Base-by-base conservation (phyloP, 2,113 vertebrate genomes). In the Eclectus roratus region DNA sequence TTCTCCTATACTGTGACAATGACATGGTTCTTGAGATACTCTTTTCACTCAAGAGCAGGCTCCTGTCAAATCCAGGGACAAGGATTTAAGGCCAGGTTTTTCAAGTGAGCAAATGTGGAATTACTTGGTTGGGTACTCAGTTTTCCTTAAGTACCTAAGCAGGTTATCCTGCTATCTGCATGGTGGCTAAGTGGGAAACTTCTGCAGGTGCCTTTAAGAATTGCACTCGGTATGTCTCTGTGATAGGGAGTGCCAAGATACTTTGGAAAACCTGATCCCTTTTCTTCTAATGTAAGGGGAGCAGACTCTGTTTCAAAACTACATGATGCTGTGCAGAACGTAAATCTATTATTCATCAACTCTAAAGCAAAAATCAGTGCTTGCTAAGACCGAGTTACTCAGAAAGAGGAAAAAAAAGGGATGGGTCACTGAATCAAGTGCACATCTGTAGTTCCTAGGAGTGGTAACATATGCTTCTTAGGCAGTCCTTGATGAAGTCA, bases 401-500 rank as follows among this genome's bases (percentile, higher is more conserved):
- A 33, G 28, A 72, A 66, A 21, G 4, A 0, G 0, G 4, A 10
- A 2, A 15, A 77, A 41, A 17, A 27, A 27, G 47, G 12, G 11
- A n/a, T 11, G 10, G 7, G 7, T 6, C 0, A 3, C 69, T 64
- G 55, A 71, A 47, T 60, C 63, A 52, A 81, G n/a, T 14, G 11
- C 15, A 35, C 33, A 15, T 80, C 76, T 50, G 29, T n/a, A 77
- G n/a, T 69, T 80, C 14, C 16, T 56, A 50, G 21, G 24, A 27
- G 33, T 50, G 43, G 33, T 56, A 64, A 27, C 23, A n/a, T 29
- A 37, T 65, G 27, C 56, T 85, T 85, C 25, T 79, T 72, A 52
- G 28, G 56, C 28, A 8, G 29, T 47, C 41, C 21, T 72, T 76
- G 33, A 46, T 76, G 76, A 81, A 78, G 61, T 55, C 49, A 58